Conservation (phyloP, 2,797 vertebrate species). For the Manis javanica region DNA sequence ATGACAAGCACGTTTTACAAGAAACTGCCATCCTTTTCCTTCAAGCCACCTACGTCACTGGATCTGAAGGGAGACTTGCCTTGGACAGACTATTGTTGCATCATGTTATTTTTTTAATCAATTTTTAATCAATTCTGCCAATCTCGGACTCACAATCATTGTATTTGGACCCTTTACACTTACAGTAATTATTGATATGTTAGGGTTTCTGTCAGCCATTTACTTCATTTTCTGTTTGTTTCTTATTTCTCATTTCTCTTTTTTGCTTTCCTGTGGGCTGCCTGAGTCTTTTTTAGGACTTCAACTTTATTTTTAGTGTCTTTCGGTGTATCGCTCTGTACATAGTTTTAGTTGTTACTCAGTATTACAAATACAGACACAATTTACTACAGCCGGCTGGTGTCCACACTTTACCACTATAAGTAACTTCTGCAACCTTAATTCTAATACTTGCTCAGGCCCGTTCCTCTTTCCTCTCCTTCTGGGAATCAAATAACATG, state of each 20-base stretch:
- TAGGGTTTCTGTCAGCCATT: neutral
- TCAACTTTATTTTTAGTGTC: neutral
- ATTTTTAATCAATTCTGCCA: neutral
- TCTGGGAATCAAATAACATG: neutral
- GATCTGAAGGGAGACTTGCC: too few relatives aligned
- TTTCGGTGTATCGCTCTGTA: neutral
- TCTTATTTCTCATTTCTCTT: neutral
- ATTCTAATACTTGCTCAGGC: neutral
- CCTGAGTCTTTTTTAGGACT: neutral
- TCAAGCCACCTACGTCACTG: fast-evolving
- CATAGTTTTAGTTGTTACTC: neutral
- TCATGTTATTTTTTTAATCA: fast-evolving
- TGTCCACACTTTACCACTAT: neutral
- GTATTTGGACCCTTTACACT: too few relatives aligned
- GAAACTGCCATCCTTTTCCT: neutral
- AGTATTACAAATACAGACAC: fast-evolving
- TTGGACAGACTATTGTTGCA: fast-evolving
- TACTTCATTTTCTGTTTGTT: neutral
- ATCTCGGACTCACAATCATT: neutral
- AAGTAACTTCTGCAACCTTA: neutral
- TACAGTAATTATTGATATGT: fast-evolving
- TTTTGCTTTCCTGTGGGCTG: neutral
- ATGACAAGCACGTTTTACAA: neutral
- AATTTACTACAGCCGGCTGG: too few relatives aligned
- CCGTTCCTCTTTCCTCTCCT: neutral